Conservation (phyloP, 1,140 invertebrate species). For the Bombus waltoni region DNA sequence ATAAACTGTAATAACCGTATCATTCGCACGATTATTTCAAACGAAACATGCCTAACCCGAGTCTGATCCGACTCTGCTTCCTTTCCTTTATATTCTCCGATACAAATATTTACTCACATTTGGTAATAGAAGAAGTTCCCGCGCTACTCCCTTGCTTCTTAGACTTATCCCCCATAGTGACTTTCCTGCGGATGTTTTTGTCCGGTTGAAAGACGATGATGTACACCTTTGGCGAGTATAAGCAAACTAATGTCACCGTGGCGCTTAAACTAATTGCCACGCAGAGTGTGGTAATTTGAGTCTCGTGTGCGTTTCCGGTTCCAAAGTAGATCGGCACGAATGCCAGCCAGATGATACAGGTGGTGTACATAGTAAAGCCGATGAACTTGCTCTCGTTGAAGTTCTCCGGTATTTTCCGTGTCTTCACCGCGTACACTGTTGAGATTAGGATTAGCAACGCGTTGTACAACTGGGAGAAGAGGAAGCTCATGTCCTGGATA, state of each 20-base stretch:
- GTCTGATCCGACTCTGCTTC: no score
- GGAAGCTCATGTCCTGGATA: slow-evolving; percentile 86
- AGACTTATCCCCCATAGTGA: slow-evolving; percentile 75
- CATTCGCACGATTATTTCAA: background rate
- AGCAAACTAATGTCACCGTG: slow-evolving; percentile 87
- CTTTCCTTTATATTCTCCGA: background rate
- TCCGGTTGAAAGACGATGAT: slow-evolving; percentile 89
- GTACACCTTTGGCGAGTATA: slow-evolving; percentile 90
- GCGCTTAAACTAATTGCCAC: slow-evolving; percentile 89
- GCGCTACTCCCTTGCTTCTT: slow-evolving; percentile 78
- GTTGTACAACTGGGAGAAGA: slow-evolving; percentile 89
- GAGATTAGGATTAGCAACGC: slow-evolving; percentile 89
- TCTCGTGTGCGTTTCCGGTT: slow-evolving; percentile 87
- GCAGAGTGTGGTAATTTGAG: slow-evolving; percentile 88
- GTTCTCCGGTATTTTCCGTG: slow-evolving; percentile 89
- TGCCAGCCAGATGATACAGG: slow-evolving; percentile 90
- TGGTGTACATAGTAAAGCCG: slow-evolving; percentile 91
- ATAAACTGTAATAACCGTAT: no score
- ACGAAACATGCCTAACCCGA: background rate
- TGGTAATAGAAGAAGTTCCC: slow-evolving; percentile 77
- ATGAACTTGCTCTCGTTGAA: slow-evolving; percentile 90
- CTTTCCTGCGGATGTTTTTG: slow-evolving; percentile 83
- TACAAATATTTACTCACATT: slow-evolving; percentile 71
- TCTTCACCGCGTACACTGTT: slow-evolving; percentile 90
- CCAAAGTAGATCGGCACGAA: slow-evolving; percentile 90